phyloP scores from a whole-genome alignment of 2,797 vertebrate species.

The Hippocampus kuda region DNA sequence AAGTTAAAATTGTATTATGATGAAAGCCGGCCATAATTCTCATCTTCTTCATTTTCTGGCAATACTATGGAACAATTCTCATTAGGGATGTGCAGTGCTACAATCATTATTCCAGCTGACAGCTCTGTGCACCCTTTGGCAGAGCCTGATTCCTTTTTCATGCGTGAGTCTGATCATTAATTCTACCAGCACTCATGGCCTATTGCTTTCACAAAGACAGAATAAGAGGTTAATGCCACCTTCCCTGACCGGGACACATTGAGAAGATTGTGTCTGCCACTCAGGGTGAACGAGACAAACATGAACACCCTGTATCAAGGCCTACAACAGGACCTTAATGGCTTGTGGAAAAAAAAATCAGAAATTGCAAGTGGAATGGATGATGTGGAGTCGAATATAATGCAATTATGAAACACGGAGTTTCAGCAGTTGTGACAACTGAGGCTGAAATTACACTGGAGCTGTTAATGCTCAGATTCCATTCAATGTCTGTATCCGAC shows the following conservation, averaged over 20 bases:
- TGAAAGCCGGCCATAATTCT: slow-evolving; percentile 12
- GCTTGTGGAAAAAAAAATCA: not conserved
- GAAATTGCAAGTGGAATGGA: not conserved
- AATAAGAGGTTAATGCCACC: slow-evolving; percentile 35
- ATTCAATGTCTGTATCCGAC: too few species aligned
- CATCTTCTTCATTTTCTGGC: slow-evolving; percentile 1
- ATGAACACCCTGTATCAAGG: slow-evolving; percentile 2
- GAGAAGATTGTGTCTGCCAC: slow-evolving; percentile 9
- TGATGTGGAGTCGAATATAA: not conserved
- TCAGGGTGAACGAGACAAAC: slow-evolving; percentile 14
- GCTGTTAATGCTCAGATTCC: too few species aligned
- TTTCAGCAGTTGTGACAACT: too few species aligned
- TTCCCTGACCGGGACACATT: slow-evolving; percentile 26
- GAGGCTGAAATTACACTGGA: too few species aligned
- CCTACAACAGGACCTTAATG: not conserved
- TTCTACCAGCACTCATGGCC: slow-evolving; percentile 51
- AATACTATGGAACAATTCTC: slow-evolving; percentile 27
- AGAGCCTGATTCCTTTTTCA: slow-evolving; percentile 50
- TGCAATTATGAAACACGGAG: too few species aligned
- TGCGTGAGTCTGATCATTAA: slow-evolving; percentile 50
- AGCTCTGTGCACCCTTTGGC: slow-evolving; percentile 51
- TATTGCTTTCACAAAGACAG: slow-evolving; percentile 40
- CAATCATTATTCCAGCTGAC: slow-evolving; percentile 62
- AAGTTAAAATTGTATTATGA: slow-evolving; percentile 11
- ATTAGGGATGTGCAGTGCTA: slow-evolving; percentile 50